Evolutionary conservation across 2,113 vertebrate genomes (phyloP), one percentile per base, ranked within the genome.

Genomic region (Paratilapia polleni): DNA sequence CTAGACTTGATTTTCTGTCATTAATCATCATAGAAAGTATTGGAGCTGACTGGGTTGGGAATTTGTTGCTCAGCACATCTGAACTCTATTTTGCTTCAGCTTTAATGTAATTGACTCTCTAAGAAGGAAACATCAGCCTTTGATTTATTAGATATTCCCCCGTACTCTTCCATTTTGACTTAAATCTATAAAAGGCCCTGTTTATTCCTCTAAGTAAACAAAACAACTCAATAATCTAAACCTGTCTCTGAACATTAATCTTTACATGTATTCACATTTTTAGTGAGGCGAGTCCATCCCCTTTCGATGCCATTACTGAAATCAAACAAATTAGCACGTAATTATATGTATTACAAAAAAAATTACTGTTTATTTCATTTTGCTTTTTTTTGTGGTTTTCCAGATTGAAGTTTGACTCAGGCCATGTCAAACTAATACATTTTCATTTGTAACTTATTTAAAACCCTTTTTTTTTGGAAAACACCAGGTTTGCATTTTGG

Each of bases 51-150:
- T 26, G 79, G 59, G 60, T 20, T 62, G 74, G 78, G 80, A 88
- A 47, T 75, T 49, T 62, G 64, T 15, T 68, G 62, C n/a, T 11
- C 78, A 59, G 80, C 14, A 66, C 80, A 77, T 74, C 63, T 81
- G 31, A 77, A 82, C 77, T 74, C 43, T 70, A 22, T 56, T 81
- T 73, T 70, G 77, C 43, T 85, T 58, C 10, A 28, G 24, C 77
- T 87, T 83, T 77, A 58, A 81, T 79, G 57, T 78, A 80, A 88
- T 88, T 78, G 41, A 62, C 41, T 78, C 47, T 63, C 13, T 38
- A 14, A 79, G 14, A 80, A 31, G 58, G 52, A 77, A 79, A 82
- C 38, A 38, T 59, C 5, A 2, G 26, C 60, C 49, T 91, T 77
- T 85, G 70, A 88, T 90, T 77, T 41, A 73, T 74, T 66, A n/a